Conservation (phyloP, 2,888 invertebrate species). For the Neria commutata region DNA sequence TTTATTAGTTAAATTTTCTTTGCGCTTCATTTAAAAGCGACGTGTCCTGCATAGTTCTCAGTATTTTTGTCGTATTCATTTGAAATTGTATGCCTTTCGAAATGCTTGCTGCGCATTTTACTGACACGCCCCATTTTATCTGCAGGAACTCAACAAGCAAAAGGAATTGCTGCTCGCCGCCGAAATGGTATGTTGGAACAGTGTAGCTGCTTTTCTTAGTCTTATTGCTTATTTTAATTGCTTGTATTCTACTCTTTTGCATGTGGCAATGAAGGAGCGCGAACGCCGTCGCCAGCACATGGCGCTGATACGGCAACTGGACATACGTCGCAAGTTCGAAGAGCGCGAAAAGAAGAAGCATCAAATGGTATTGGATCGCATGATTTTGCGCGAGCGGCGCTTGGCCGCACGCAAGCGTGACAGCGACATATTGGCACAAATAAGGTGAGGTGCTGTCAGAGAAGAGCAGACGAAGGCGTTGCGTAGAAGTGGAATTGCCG, state of each 20-base stretch:
- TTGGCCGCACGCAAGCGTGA: constrained; percentile 75
- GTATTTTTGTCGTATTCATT: neutral
- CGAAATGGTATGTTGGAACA: constrained; percentile 73
- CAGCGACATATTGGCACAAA: constrained; percentile 72
- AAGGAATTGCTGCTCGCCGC: constrained; percentile 82
- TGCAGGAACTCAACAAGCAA: constrained; percentile 88
- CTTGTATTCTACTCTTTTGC: constrained; percentile 1
- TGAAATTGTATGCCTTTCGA: constrained; percentile 1
- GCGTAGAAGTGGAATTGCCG: neutral
- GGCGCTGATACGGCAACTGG: constrained; percentile 84
- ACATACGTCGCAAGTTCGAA: constrained; percentile 84
- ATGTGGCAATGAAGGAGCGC: constrained; percentile 70
- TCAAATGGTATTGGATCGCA: constrained; percentile 78
- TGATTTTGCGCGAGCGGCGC: constrained; percentile 84
- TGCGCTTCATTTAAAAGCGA: no score
- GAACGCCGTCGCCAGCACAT: constrained; percentile 91
- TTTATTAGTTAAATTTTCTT: no score
- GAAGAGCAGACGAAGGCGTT: neutral
- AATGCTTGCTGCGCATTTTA: constrained; percentile 9
- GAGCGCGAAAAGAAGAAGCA: constrained; percentile 76
- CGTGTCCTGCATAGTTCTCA: no score
- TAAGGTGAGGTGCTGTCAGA: constrained; percentile 62
- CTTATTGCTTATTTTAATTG: constrained; percentile 37
- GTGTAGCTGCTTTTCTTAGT: fast-evolving
- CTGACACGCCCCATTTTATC: constrained; percentile 75